phyloP scores from a whole-genome alignment of 1,140 invertebrate species.

The Drosophila rhopaloa region DNA sequence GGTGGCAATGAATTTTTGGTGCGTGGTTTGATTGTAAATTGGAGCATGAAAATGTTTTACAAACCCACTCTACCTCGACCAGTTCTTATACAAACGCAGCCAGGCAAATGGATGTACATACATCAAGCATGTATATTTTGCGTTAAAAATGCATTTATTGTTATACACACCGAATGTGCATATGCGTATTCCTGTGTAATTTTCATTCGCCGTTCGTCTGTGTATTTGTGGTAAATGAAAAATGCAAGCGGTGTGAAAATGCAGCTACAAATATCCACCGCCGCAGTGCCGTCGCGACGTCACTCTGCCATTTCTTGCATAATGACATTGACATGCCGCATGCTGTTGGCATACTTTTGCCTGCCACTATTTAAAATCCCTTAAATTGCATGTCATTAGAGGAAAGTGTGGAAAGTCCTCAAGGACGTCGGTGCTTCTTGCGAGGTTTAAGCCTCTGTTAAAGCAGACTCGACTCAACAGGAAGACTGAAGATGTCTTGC shows the following conservation, averaged over 20 bases:
- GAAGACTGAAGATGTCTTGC: constrained; percentile 22
- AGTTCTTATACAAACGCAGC: constrained; percentile 26
- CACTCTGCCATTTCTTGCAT: constrained; percentile 61
- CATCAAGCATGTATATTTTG: constrained; percentile 39
- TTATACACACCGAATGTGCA: constrained; percentile 9
- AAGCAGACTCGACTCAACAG: constrained; percentile 31
- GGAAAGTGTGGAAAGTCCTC: constrained; percentile 1
- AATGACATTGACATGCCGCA: constrained; percentile 77
- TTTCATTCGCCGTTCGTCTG: constrained; percentile 18
- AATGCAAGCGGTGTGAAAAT: constrained; percentile 24
- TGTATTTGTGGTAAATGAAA: constrained; percentile 48
- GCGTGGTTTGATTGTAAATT: constrained; percentile 81
- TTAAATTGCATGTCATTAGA: constrained; percentile 71
- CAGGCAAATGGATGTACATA: constrained; percentile 4
- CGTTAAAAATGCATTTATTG: constrained; percentile 63
- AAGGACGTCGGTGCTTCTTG: constrained; percentile 9
- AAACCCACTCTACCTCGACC: constrained; percentile 37
- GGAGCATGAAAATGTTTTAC: constrained; percentile 80
- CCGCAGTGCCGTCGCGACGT: constrained; percentile 38
- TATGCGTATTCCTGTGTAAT: constrained; percentile 11
- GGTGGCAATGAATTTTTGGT: constrained; percentile 79
- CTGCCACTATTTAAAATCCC: constrained; percentile 36
- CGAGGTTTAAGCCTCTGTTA: constrained; percentile 5
- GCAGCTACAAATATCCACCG: constrained; percentile 13
- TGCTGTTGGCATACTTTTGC: constrained; percentile 54